Evolutionary conservation across 2,888 invertebrate species (phyloP).

Genomic region (Heteromyza rotundicornis): DNA sequence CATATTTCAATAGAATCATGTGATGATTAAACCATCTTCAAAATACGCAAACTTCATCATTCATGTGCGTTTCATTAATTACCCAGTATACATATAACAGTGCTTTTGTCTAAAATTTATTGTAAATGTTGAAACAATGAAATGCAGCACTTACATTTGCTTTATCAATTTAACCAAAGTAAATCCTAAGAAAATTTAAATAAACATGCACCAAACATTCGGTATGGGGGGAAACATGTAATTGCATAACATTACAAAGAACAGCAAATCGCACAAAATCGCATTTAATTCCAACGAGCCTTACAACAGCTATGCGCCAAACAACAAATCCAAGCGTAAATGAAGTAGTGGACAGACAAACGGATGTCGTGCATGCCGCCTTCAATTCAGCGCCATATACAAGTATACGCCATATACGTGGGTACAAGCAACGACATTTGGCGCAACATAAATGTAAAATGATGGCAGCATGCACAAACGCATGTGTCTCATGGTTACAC

Average conservation of each 20-base stretch:
- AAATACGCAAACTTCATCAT: too few relatives aligned
- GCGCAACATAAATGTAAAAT: background rate
- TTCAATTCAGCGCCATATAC: background rate
- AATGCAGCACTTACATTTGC: background rate
- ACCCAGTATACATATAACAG: too few relatives aligned
- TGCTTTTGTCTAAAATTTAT: too few relatives aligned
- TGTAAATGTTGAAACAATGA: too few relatives aligned
- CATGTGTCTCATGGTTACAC: too few relatives aligned
- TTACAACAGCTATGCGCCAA: too few relatives aligned
- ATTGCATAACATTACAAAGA: background rate
- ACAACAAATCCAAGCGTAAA: constrained; percentile 49
- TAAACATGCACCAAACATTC: background rate
- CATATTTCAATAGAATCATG: background rate
- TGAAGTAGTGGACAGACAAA: constrained; percentile 24
- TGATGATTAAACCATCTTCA: too few relatives aligned
- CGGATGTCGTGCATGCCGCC: too few relatives aligned
- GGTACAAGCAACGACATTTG: too few relatives aligned
- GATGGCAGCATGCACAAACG: too few relatives aligned
- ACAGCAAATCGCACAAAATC: constrained; percentile 49
- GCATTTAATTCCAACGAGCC: constrained; percentile 57
- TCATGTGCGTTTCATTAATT: too few relatives aligned
- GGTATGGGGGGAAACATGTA: background rate
- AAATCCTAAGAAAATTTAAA: background rate
- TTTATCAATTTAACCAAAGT: background rate
- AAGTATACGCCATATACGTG: background rate